A percentile compares a stretch with the other conserved stretches of the same genome.
Evolutionary conservation across 2,888 invertebrate species (phyloP).

Genomic region (Eubasilissa splendida): DNA sequence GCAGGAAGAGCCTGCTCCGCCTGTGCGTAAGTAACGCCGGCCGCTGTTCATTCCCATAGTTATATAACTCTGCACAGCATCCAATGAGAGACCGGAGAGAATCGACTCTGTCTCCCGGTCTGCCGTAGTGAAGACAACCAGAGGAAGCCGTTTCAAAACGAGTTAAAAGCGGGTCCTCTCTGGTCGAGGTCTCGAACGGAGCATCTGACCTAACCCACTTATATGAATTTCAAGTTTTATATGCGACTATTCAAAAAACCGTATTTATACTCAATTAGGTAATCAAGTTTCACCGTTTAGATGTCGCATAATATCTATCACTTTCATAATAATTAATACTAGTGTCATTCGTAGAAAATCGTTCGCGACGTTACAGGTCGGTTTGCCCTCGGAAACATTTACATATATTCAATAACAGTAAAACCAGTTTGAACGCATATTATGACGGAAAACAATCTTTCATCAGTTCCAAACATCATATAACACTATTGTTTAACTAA

Average conservation of each 20-base stretch:
- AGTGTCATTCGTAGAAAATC: too few species aligned
- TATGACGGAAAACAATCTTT: background rate
- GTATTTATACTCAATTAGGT: too few species aligned
- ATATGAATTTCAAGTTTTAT: too few species aligned
- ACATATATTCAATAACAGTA: background rate
- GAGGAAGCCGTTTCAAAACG: constrained; percentile 6
- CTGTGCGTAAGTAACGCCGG: too few species aligned
- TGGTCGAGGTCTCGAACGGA: background rate
- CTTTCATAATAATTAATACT: too few species aligned
- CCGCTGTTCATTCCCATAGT: too few species aligned
- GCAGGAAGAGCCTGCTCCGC: too few species aligned
- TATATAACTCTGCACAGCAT: too few species aligned
- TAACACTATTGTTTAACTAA: too few species aligned
- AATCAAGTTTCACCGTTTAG: too few species aligned
- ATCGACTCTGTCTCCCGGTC: background rate
- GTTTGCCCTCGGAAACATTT: background rate
- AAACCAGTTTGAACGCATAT: background rate
- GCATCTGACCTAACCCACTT: background rate
- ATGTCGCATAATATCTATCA: too few species aligned
- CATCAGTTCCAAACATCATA: background rate
- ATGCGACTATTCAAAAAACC: too few species aligned
- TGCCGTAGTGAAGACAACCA: background rate
- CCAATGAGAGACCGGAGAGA: background rate
- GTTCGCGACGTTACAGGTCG: background rate
- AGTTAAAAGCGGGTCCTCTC: background rate